phyloP scores from a whole-genome alignment of 2,797 vertebrate species.

The Heteromormyrus szaboi region DNA sequence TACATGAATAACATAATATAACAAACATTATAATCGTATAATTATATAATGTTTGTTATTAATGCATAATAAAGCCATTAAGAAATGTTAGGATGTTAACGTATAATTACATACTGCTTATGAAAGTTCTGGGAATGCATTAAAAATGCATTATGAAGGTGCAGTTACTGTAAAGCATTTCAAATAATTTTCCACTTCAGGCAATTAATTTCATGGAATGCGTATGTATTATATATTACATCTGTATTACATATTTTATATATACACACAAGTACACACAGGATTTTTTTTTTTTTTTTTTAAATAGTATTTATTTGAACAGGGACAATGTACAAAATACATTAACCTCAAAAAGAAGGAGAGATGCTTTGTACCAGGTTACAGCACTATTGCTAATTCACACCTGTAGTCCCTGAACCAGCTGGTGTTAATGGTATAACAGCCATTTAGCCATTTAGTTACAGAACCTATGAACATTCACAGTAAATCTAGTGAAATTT shows the following conservation, averaged over 20 bases:
- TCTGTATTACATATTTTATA: background rate
- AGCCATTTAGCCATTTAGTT: background rate
- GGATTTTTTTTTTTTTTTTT: background rate
- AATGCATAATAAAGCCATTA: background rate
- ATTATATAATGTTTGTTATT: background rate
- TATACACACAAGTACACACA: background rate
- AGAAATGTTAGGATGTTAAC: background rate
- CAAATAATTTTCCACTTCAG: background rate
- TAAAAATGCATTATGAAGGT: background rate
- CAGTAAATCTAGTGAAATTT: background rate
- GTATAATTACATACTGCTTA: background rate
- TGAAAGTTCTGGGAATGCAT: background rate
- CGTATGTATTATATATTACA: background rate
- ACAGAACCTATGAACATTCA: background rate
- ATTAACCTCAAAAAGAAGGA: too few species aligned
- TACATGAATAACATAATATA: background rate
- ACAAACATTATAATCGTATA: background rate
- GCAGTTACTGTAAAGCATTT: background rate
- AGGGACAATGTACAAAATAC: too few species aligned
- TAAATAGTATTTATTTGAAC: too few species aligned
- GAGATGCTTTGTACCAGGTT: too few species aligned
- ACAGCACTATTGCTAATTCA: too few species aligned
- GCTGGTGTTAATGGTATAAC: too few species aligned
- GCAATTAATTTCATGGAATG: background rate
- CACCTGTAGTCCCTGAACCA: too few species aligned